Evolutionary conservation across 1,140 invertebrate genomes (phyloP).

Genomic region (Scaptomyza graminum): DNA sequence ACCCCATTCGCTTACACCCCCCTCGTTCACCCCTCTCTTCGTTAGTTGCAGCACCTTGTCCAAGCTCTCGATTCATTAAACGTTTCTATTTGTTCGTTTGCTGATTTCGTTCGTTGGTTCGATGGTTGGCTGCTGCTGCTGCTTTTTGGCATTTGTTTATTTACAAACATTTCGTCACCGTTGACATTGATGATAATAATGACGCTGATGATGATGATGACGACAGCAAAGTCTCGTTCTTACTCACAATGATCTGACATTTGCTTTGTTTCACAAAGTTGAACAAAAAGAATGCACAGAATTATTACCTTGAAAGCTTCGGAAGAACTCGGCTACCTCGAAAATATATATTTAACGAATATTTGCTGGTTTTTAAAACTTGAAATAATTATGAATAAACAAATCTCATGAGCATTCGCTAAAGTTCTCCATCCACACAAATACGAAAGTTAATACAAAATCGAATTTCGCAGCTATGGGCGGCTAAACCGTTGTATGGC

Average conservation of each 20-base stretch:
- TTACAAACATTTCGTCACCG: slow-evolving; percentile 75
- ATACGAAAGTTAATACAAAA: too few species aligned
- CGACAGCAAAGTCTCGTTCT: neutral
- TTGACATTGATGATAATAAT: slow-evolving; percentile 59
- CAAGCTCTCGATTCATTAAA: slow-evolving; percentile 69
- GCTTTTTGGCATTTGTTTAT: slow-evolving; percentile 50
- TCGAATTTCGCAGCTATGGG: too few species aligned
- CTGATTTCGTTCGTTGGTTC: slow-evolving; percentile 15
- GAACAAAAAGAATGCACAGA: too few species aligned
- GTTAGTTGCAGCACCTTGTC: neutral
- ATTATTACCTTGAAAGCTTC: slow-evolving; percentile 12
- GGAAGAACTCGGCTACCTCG: neutral
- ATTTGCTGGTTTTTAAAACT: too few species aligned
- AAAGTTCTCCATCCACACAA: too few species aligned
- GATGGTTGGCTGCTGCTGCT: slow-evolving; percentile 11
- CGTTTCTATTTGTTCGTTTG: slow-evolving; percentile 69
- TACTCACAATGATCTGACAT: slow-evolving; percentile 15
- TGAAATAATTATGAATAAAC: too few species aligned
- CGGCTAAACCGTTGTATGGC: too few species aligned
- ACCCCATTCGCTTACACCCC: neutral
- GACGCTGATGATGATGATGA: slow-evolving; percentile 38
- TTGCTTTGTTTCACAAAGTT: slow-evolving; percentile 43
- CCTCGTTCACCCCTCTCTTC: neutral
- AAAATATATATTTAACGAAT: too few species aligned
- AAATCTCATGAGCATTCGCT: too few species aligned